Evolutionary conservation across 2,888 invertebrate species (phyloP).

Genomic region (Coecobrya sp.): DNA sequence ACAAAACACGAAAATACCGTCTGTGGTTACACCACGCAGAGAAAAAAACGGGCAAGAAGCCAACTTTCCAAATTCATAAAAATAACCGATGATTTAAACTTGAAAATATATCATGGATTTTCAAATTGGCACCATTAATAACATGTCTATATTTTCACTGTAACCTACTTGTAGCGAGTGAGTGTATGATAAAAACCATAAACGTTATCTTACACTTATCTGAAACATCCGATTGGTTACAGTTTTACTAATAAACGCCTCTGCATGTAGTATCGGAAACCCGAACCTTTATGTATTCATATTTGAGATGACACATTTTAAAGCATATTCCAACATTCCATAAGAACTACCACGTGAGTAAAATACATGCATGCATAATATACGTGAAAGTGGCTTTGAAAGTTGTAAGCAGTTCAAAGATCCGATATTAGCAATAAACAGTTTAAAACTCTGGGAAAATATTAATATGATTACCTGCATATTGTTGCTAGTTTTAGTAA

Average conservation of each 20-base stretch:
- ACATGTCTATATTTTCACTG: slow-evolving; percentile 14
- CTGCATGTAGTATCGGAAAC: neutral
- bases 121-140: slow-evolving; percentile 5
- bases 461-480: too few relatives aligned
- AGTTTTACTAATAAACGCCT: neutral
- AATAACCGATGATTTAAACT: slow-evolving; percentile 53
- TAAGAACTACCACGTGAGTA: neutral
- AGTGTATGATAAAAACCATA: neutral
- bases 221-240: neutral
- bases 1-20: neutral
- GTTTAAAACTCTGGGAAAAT: too few relatives aligned
- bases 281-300: neutral
- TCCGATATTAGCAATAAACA: too few relatives aligned
- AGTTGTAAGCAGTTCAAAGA: too few relatives aligned
- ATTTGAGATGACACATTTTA: neutral
- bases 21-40: neutral
- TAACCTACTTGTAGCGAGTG: neutral
- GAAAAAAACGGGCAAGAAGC: slow-evolving; percentile 13
- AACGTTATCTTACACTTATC: neutral
- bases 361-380: neutral
- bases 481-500: neutral
- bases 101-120: slow-evolving; percentile 42
- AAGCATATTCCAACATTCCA: neutral
- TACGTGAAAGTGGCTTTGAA: too few relatives aligned
- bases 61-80: slow-evolving; percentile 60